Percentiles rank a stretch among this genome's conserved stretches.
These are phyloP conservation scores for Apodemia zela DNA, from an alignment of 2,888 invertebrate species.

Conservation along the genomic window DNA sequence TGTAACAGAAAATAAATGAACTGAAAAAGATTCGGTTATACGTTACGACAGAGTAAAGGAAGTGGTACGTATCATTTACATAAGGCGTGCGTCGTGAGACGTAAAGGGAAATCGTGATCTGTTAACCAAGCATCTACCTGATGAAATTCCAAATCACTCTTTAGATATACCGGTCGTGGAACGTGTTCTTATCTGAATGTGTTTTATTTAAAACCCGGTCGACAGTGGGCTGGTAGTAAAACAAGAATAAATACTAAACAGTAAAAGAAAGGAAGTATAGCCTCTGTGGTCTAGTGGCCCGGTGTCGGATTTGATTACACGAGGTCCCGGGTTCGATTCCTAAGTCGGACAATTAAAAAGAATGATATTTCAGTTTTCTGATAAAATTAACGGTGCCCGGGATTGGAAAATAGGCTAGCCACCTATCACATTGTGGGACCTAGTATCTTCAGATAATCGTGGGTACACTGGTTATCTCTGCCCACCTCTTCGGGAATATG, in stretches of 20 bases:
- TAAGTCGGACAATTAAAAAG: no score
- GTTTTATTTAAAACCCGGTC: background rate
- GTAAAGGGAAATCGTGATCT: conserved; percentile 39
- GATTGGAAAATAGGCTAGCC: no score
- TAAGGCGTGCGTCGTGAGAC: conserved; percentile 36
- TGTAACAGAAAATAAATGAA: conserved; percentile 8
- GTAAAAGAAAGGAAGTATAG: no score
- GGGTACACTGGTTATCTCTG: no score
- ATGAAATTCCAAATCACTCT: conserved; percentile 35
- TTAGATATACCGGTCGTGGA: conserved; percentile 9
- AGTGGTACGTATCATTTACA: conserved; percentile 37
- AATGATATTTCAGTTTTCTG: no score
- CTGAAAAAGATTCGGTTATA: conserved; percentile 14
- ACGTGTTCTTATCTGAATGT: conserved; percentile 8
- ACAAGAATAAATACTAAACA: background rate
- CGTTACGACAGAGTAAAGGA: conserved; percentile 13
- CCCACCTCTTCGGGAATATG: no score
- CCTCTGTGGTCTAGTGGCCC: no score
- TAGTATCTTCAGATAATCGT: no score
- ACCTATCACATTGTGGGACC: no score
- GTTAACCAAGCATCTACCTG: conserved; percentile 36
- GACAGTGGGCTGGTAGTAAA: background rate
- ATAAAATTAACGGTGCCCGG: no score
- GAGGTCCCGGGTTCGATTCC: no score
- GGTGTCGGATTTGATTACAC: no score